Conservation (phyloP, 1,140 invertebrate genomes). For the Drosophila trapezifrons region DNA sequence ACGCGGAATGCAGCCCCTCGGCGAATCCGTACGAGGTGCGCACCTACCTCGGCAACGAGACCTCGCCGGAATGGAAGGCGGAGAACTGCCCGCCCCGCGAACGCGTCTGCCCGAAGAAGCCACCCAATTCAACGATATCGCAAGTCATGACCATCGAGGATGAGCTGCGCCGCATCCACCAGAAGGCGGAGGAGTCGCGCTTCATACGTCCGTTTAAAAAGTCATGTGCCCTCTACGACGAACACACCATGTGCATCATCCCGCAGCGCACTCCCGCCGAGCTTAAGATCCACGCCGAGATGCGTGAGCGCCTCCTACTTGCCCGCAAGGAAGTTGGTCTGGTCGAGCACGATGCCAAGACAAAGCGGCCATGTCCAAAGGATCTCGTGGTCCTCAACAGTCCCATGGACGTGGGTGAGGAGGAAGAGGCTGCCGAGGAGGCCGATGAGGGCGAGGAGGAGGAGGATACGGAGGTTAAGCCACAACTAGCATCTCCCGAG, state of each 20-base stretch:
- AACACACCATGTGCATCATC: conserved; percentile 63
- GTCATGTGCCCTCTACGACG: conserved; percentile 61
- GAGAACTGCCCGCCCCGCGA: conserved; percentile 59
- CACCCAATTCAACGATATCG: conserved; percentile 62
- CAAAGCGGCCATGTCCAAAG: conserved; percentile 30
- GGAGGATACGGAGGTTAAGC: conserved; percentile 63
- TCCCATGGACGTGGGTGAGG: conserved; percentile 58
- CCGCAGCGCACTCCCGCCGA: conserved; percentile 66
- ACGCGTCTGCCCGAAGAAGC: conserved; percentile 60
- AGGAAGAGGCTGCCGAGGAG: conserved; percentile 38
- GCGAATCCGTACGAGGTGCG: conserved; percentile 78
- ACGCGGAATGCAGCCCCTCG: conserved; percentile 69
- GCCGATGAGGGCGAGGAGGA: conserved; percentile 42
- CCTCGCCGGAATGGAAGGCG: conserved; percentile 58
- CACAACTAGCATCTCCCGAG: conserved; percentile 60
- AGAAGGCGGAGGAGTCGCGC: conserved; percentile 69
- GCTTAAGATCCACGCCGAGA: conserved; percentile 58
- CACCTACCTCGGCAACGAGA: conserved; percentile 70
- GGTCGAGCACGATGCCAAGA: conserved; percentile 63
- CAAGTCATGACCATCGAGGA: conserved; percentile 78
- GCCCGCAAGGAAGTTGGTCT: conserved; percentile 44
- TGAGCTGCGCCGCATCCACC: conserved; percentile 68
- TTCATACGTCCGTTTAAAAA: conserved; percentile 58
- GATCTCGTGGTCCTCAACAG: conserved; percentile 65
- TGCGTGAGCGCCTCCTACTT: conserved; percentile 64